These are phyloP conservation scores for Dryomyza anilis DNA, from an alignment of 2,888 invertebrate species.

Conservation along the genomic window DNA sequence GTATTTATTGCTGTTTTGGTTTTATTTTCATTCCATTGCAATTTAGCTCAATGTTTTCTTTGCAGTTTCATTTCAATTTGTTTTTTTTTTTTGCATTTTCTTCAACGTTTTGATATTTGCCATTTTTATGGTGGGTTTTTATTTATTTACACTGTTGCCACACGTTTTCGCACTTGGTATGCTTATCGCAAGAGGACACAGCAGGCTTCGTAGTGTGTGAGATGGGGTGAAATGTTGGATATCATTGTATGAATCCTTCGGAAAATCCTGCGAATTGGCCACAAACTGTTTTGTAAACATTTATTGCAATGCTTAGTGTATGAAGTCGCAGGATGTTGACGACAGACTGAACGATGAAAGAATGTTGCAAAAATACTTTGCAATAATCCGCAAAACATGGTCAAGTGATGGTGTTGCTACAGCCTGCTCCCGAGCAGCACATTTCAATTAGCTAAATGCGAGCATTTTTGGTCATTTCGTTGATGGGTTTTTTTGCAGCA, in stretches of 20 bases:
- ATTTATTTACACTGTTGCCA: slow-evolving; percentile 19
- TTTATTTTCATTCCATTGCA: background rate
- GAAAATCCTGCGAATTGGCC: background rate
- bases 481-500: too few species aligned
- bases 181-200: too few species aligned
- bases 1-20: background rate
- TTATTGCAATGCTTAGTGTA: too few species aligned
- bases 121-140: slow-evolving; percentile 12
- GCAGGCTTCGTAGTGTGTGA: too few species aligned
- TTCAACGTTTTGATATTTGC: slow-evolving; percentile 14
- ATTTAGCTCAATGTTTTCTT: background rate
- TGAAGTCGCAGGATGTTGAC: background rate
- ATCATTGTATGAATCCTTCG: background rate
- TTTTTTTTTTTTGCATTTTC: slow-evolving; percentile 13
- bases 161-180: slow-evolving; percentile 21
- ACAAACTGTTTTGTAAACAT: background rate
- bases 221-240: background rate
- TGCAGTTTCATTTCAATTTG: slow-evolving; percentile 31
- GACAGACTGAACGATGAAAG: background rate
- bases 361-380: background rate
- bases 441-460: slow-evolving; percentile 59
- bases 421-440: slow-evolving; percentile 15
- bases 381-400: slow-evolving; percentile 5
- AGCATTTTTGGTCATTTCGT: slow-evolving; percentile 51
- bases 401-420: slow-evolving; percentile 10